Evolutionary conservation across 64 coral and sea anemone species (phyloP).

Genomic region (Catalaphyllia jardinei): DNA sequence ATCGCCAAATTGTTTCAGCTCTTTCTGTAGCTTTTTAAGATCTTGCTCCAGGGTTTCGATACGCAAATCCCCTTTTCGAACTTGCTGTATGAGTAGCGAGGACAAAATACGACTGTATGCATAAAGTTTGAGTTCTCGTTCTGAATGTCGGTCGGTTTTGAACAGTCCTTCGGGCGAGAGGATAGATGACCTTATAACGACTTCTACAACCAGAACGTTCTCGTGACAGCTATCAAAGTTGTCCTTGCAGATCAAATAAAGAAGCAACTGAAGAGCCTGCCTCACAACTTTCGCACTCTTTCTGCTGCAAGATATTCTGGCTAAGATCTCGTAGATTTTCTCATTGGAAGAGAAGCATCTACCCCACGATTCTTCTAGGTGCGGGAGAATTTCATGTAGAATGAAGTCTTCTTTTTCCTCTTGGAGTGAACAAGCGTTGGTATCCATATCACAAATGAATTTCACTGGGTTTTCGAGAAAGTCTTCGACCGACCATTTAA

Average conservation of each 20-base stretch:
- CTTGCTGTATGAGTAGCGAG: background rate
- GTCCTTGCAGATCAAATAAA: background rate
- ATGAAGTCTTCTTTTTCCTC: background rate
- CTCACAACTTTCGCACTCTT: background rate
- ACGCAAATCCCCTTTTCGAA: background rate
- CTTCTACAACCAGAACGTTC: background rate
- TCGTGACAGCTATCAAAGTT: background rate
- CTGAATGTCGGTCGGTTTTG: background rate
- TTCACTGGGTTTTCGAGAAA: background rate
- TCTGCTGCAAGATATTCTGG: background rate
- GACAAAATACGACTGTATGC: conserved; percentile 17
- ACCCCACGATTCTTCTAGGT: background rate
- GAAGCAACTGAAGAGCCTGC: background rate
- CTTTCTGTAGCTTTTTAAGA: background rate
- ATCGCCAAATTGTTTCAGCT: background rate
- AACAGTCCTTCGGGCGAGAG: background rate
- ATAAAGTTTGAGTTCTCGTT: background rate
- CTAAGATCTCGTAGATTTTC: background rate
- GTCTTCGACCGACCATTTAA: background rate
- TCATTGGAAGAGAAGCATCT: background rate
- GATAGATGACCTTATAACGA: background rate
- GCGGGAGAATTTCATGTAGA: background rate
- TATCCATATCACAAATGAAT: background rate
- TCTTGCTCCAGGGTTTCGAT: background rate
- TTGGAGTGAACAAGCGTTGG: background rate